A percentile compares a stretch with the other conserved stretches of the same genome.
Evolutionary conservation across 2,888 invertebrate species (phyloP).

Genomic region (Glyphotaelius pellucidus): DNA sequence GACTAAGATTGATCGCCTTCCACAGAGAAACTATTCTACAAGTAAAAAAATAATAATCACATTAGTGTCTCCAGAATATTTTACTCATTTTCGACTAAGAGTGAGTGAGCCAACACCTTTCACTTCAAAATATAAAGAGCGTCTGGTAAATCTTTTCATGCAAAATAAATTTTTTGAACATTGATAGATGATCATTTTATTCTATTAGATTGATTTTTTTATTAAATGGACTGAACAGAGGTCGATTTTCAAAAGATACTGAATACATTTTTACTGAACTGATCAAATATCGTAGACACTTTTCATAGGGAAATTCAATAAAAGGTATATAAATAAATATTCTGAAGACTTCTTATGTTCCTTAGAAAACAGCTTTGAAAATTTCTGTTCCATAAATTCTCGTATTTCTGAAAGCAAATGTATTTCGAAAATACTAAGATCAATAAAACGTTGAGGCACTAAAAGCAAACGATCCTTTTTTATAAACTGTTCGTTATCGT

Average conservation of each 20-base stretch:
- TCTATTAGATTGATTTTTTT: neutral
- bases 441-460: too few relatives aligned
- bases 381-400: too few relatives aligned
- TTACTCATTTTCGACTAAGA: neutral
- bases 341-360: neutral
- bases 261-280: neutral
- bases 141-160: neutral
- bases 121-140: neutral
- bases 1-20: slow-evolving; percentile 74
- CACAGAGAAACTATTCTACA: slow-evolving; percentile 75
- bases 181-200: neutral
- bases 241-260: neutral
- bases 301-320: neutral
- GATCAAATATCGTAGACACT: neutral
- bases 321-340: neutral
- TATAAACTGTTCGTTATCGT: too few relatives aligned
- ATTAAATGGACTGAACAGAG: neutral
- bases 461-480: too few relatives aligned
- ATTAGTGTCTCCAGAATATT: neutral
- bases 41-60: slow-evolving; percentile 54
- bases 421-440: too few relatives aligned
- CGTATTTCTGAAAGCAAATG: neutral
- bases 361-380: too few relatives aligned
- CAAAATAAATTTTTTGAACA: neutral
- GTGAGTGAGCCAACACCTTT: neutral